Conservation (phyloP, 1,140 invertebrate species). For the Brachionus angularis region DNA sequence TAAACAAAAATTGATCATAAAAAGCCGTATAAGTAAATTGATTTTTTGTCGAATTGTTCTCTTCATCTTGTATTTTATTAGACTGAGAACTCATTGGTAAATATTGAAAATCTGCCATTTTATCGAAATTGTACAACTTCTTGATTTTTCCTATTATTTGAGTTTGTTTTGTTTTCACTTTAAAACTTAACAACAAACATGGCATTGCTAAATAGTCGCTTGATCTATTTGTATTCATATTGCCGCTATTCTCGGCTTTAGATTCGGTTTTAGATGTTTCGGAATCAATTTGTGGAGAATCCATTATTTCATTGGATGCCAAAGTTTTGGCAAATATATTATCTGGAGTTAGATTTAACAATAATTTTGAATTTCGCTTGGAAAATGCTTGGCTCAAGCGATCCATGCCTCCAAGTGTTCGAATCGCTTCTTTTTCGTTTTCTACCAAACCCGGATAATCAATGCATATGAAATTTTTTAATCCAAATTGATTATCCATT, state of each 20-base stretch:
- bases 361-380: background rate
- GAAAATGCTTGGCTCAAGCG: slow-evolving; percentile 16
- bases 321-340: slow-evolving; percentile 33
- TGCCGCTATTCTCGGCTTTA: background rate
- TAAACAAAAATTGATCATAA: slow-evolving; percentile 32
- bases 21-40: slow-evolving; percentile 35
- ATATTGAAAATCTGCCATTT: slow-evolving; percentile 83
- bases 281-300: background rate
- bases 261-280: background rate
- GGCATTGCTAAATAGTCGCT: slow-evolving; percentile 13
- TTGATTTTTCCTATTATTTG: slow-evolving; percentile 21
- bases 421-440: slow-evolving; percentile 11
- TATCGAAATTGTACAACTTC: slow-evolving; percentile 57
- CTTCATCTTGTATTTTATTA: background rate
- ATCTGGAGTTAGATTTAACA: slow-evolving; percentile 25
- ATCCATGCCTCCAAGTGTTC: slow-evolving; percentile 26
- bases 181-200: background rate
- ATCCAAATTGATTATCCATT: too few species aligned
- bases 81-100: slow-evolving; percentile 65
- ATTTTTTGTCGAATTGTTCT: slow-evolving; percentile 2
- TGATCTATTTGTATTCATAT: background rate
- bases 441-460: slow-evolving; percentile 34
- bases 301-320: background rate
- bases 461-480: slow-evolving; percentile 16
- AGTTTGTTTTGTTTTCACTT: background rate